These are phyloP conservation scores for Nomia melanderi DNA, from an alignment of 1,140 invertebrate species.

Conservation along the genomic window DNA sequence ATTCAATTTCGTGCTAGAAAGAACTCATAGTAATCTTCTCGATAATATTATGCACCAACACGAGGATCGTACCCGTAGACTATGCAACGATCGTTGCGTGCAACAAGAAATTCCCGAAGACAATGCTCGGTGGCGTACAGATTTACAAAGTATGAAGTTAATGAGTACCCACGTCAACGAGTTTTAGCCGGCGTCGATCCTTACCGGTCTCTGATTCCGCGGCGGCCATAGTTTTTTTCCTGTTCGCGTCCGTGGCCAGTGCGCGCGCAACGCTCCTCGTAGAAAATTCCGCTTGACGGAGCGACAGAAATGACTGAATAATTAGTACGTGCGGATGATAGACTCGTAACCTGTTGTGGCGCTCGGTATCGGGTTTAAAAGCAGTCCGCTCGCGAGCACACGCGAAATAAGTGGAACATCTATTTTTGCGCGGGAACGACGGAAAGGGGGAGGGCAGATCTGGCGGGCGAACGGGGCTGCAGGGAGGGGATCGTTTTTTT, in stretches of 20 bases:
- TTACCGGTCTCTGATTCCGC: not conserved
- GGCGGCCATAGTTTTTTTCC: not conserved
- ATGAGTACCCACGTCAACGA: slow-evolving; percentile 19
- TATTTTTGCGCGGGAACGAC: slow-evolving; percentile 28
- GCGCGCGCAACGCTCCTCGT: too few species aligned
- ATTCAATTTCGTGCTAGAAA: not conserved
- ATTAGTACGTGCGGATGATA: slow-evolving; percentile 30
- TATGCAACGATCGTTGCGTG: not conserved
- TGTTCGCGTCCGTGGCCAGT: too few species aligned
- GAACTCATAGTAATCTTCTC: not conserved
- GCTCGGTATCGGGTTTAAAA: slow-evolving; percentile 18
- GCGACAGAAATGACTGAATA: slow-evolving; percentile 40
- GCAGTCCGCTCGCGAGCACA: slow-evolving; percentile 11
- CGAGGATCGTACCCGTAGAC: too few species aligned
- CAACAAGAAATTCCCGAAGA: not conserved
- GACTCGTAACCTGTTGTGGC: slow-evolving; percentile 21
- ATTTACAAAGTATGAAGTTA: slow-evolving; percentile 29
- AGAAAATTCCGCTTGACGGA: not conserved
- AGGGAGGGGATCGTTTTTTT: too few species aligned
- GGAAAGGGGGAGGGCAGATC: too few species aligned
- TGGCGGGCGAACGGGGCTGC: too few species aligned
- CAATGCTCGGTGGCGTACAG: not conserved
- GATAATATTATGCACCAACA: too few species aligned
- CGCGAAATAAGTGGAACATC: slow-evolving; percentile 44
- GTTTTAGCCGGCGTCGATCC: not conserved